phyloP scores from a whole-genome alignment of 2,888 invertebrate genomes.

The Tenthredo mesomela region DNA sequence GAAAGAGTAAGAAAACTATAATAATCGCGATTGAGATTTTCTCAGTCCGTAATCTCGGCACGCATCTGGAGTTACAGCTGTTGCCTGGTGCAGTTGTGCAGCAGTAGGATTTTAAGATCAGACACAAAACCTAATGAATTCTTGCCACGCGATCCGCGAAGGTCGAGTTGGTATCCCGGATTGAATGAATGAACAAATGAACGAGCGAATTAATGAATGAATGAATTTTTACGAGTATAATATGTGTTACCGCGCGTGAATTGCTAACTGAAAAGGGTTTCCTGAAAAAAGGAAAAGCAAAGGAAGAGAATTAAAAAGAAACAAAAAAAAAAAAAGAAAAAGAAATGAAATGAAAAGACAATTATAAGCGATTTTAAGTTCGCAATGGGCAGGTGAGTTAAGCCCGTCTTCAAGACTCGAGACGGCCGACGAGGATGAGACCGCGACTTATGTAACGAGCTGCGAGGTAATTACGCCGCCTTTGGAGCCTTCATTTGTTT shows the following conservation, averaged over 20 bases:
- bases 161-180: conserved; percentile 54
- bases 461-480: conserved; percentile 57
- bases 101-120: background rate
- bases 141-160: conserved; percentile 57
- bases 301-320: no score
- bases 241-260: background rate
- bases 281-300: background rate
- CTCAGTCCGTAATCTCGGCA: background rate
- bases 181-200: conserved; percentile 61
- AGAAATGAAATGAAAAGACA: background rate
- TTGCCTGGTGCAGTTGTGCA: no score
- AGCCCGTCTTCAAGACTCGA: background rate
- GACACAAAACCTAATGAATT: conserved; percentile 62
- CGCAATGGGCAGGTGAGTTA: conserved; percentile 10
- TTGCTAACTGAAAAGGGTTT: background rate
- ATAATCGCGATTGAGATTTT: background rate
- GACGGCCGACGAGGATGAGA: conserved; percentile 32
- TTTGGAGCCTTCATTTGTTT: conserved; percentile 57
- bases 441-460: conserved; percentile 58
- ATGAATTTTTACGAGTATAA: conserved; percentile 54
- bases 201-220: conserved; percentile 59
- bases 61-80: background rate
- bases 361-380: conserved; percentile 10
- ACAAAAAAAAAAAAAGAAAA: background rate
- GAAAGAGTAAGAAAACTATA: background rate